Evolutionary conservation across 2,113 vertebrate species (phyloP), one percentile per base, ranked within the genome.

Genomic region (Coptodon rendalli): DNA sequence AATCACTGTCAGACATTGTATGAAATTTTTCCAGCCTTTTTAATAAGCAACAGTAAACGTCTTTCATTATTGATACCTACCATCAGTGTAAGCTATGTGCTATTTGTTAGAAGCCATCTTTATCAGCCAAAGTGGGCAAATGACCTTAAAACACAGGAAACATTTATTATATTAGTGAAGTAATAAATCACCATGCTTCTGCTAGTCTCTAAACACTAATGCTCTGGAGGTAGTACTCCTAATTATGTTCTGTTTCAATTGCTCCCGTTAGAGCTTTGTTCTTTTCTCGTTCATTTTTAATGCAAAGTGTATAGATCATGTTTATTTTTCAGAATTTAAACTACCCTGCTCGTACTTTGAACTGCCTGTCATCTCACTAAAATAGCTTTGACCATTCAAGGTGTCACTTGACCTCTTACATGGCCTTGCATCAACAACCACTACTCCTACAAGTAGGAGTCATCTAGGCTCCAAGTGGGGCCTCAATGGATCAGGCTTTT

Each of bases 1-100:
- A 66, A 89, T 93, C 89, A 87, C 86, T 89, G 89, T 92, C 83
- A 90, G 81, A 86, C 63, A 87, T 79, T 73, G 85, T 3, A 83
- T 79, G 66, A 90, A 87, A 19, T 83, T 9, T 89, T 90, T 87
- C 80, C 61, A 27, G 81, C 82, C 34, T 80, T 63, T 87, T 92
- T 91, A 91, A 85, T 80, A 86, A 83, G 82, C n/a, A 87, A 48
- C 29, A 14, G 82, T 50, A 57, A 86, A 88, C 54, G 9, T 79
- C 22, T 43, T 92, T 91, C 61, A 80, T 86, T 93, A 82, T 56
- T 87, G 84, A 92, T 83, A 88, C n/a, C 40, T 57, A n/a, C 66
- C 57, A 89, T 91, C 86, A 89, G 82, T 90, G 31, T 34, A 34
- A 76, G 61, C 34, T 48, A 54, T 24, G 9, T 45, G 68, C 66